These are phyloP conservation scores for Mimachlamys varia DNA, from an alignment of 2,888 invertebrate genomes.

Conservation along the genomic window DNA sequence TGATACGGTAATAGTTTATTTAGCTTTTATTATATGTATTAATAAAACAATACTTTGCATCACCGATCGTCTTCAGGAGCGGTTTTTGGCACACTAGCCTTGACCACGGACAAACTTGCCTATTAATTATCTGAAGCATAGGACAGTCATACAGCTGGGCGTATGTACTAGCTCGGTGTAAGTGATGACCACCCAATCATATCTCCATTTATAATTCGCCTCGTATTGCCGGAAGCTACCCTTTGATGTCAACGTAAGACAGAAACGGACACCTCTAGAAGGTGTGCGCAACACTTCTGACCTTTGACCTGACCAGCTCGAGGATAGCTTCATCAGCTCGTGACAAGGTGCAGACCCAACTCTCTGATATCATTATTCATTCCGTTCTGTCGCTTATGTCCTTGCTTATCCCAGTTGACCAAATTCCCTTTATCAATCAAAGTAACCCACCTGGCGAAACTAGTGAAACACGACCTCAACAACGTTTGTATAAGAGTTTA, in stretches of 20 bases:
- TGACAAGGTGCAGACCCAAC: neutral
- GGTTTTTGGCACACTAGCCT: neutral
- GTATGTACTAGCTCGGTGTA: neutral
- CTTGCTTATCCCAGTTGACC: neutral
- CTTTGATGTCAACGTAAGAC: conserved; percentile 4
- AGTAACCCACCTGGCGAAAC: neutral
- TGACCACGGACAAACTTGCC: neutral
- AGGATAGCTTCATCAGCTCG: conserved; percentile 17
- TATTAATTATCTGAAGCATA: neutral
- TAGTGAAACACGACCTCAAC: too few species aligned
- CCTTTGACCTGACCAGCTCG: neutral
- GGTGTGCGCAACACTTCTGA: neutral
- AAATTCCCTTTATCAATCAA: neutral
- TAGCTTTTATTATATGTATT: too few species aligned
- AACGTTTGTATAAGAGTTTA: too few species aligned
- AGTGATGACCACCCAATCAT: neutral
- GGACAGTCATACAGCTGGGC: conserved; percentile 12
- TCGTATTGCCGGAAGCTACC: neutral
- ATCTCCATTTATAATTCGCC: neutral
- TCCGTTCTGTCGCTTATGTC: neutral
- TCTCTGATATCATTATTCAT: neutral
- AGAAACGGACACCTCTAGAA: neutral
- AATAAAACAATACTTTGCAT: too few species aligned
- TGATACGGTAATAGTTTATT: too few species aligned
- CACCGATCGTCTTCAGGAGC: too few species aligned